These are phyloP conservation scores for Bergia sp. DNA, from an alignment of 92 coral and sea anemone species.

Conservation along the genomic window DNA sequence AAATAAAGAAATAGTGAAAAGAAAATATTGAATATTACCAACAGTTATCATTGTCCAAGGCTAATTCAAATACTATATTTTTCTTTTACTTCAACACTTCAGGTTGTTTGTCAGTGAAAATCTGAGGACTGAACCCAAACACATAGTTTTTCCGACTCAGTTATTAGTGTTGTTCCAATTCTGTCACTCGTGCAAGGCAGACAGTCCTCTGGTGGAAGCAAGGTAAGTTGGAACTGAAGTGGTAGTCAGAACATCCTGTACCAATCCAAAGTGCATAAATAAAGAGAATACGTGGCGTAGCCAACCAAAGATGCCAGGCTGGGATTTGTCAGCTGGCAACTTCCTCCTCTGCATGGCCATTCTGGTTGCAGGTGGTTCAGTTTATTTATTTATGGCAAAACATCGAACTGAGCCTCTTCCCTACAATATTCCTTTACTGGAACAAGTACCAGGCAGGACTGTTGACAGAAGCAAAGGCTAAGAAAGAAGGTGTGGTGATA, in stretches of 20 bases:
- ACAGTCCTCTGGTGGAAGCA: too few relatives aligned
- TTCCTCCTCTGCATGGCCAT: slow-evolving; percentile 68
- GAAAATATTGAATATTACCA: too few relatives aligned
- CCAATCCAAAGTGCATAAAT: slow-evolving; percentile 55
- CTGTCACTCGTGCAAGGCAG: too few relatives aligned
- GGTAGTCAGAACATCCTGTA: slow-evolving; percentile 46
- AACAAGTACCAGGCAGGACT: slow-evolving; percentile 10
- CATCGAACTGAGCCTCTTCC: background rate
- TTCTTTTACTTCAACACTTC: background rate
- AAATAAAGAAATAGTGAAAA: too few relatives aligned
- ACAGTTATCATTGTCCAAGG: background rate
- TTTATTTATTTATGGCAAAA: background rate
- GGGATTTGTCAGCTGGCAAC: slow-evolving; percentile 57
- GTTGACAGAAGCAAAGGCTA: background rate
- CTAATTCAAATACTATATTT: background rate
- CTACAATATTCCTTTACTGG: slow-evolving; percentile 3
- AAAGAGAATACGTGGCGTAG: slow-evolving; percentile 61
- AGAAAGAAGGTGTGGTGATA: background rate
- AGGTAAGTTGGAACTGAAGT: slow-evolving; percentile 63
- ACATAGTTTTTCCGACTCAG: slow-evolving; percentile 63
- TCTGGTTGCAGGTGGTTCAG: slow-evolving; percentile 65
- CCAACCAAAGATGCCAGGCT: slow-evolving; percentile 64
- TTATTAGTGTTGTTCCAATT: slow-evolving; percentile 52
- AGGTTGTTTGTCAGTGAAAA: slow-evolving; percentile 46
- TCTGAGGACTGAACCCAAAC: slow-evolving; percentile 64